Conservation (phyloP, 2,888 invertebrate species). For the Zeuzera pyrina region DNA sequence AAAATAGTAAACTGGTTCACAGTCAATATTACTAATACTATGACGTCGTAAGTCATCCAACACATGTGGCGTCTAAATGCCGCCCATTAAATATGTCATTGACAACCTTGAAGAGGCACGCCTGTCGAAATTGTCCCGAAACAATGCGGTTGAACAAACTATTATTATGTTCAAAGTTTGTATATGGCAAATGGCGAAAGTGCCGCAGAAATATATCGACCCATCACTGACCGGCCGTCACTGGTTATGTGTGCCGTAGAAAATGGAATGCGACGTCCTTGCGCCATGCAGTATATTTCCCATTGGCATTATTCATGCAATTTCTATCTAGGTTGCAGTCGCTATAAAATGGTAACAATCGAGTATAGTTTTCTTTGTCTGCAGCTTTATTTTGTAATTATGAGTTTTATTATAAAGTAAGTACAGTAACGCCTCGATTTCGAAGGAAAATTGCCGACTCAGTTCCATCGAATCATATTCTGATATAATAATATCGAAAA, state of each 20-base stretch:
- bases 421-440: too few relatives aligned
- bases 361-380: too few relatives aligned
- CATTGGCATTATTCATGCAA: conserved; percentile 23
- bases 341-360: too few relatives aligned
- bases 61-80: conserved; percentile 19
- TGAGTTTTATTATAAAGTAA: too few relatives aligned
- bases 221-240: conserved; percentile 38
- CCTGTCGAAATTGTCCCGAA: conserved; percentile 15
- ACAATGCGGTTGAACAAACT: conserved; percentile 24
- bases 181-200: conserved; percentile 25
- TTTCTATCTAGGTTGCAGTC: conserved; percentile 6
- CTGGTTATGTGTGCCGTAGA: conserved; percentile 37
- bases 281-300: conserved; percentile 31
- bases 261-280: conserved; percentile 41
- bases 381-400: too few relatives aligned
- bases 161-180: conserved; percentile 2
- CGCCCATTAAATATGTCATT: conserved; percentile 23
- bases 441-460: too few relatives aligned
- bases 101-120: conserved; percentile 30
- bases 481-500: too few relatives aligned
- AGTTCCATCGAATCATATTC: too few relatives aligned
- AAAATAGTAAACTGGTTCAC: conserved; percentile 3
- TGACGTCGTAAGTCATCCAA: conserved; percentile 4
- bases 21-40: not conserved
- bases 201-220: conserved; percentile 68